Evolutionary conservation across 1,140 invertebrate genomes (phyloP), one percentile per base, ranked within the genome.

Genomic region (Danaus plexippus): DNA sequence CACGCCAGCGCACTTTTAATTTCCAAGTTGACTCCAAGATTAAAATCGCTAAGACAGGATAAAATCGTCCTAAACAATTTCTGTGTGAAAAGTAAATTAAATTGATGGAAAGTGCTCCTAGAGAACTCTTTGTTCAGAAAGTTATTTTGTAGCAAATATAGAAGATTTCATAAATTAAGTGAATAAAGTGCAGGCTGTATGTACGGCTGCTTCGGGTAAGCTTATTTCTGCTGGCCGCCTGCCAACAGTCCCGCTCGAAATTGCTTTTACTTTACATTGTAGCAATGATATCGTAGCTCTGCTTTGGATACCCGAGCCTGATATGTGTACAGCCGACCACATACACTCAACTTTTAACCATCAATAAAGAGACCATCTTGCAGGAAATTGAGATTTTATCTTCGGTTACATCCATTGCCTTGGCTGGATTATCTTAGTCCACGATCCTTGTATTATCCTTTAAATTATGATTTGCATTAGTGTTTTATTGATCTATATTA

Each of bases 141-240:
- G 43, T 46, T 53, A 45, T 44, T 53, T 46, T 59, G 58, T 52
- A 63, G 51, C 44, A 59, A 64, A 62, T 61, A 62, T 64, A 68
- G 60, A 59, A 56, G 56, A 67, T 66, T 71, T 63, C 59, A 75
- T 75, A 69, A 77, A 73, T 77, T 75, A 75, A 69, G 67, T 67
- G 61, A 60, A 54, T 69, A 73, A 66, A 66, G 62, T 63, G 53
- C 63, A 73, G 67, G 64, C 64, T 73, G 73, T 64, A 73, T 78
- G 71, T 79, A 75, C 70, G 72, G 76, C 67, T 71, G 66, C 68
- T 81, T 66, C 59, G 69, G 66, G 69, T 75, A 66, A 77, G 79
- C 77, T 81, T 80, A 81, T 84, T 84, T 77, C 79, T 69, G 66
- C 77, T 85, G 81, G 81, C 74, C 66, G 63, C 53, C 65, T 75